Base-by-base conservation (phyloP, 2,113 vertebrate genomes). In the Phalacrocorax pelagicus region DNA sequence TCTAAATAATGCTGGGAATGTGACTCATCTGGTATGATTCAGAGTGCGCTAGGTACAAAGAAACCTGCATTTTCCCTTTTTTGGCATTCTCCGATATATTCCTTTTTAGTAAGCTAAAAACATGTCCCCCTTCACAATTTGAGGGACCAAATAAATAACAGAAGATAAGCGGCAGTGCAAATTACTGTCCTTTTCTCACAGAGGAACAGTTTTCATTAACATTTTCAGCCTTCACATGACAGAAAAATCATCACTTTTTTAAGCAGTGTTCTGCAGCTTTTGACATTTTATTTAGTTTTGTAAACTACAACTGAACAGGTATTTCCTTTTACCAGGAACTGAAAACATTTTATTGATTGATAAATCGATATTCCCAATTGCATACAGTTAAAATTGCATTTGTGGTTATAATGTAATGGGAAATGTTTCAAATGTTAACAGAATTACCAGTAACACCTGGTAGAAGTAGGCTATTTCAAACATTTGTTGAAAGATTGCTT, bases 1-100 rank as follows among this genome's bases (percentile, higher is more conserved):
- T 95, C 74, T 95, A 62, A 96, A 94, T 92, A 94, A 91, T 94
- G 42, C 42, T 61, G 67, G 74, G 71, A 67, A 81, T 96, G 23
- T 96, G 90, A 96, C 79, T 97, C 71, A 94, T 42, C 83, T 81
- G 34, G 66, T 73, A 38, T 86, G 92, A 97, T 90, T 97, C 92
- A 96, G 47, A 67, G 61, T 65, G 57, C 22, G 4, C 72, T 91
- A 91, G 93, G 72, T 78, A 81, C 49, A 78, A 61, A 88, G 90
- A 86, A 84, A 91, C 70, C 51, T 96, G 61, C 18, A 4, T 96
- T 91, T 96, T 80, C 27, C 52, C 52, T 88, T 91, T 95, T 92
- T 88, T 40, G 73, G 73, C 59, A n/a, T 62, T 93, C 78, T 94
- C 73, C 29, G 10, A 61, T 78, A 15, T 15, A 26, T 65, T 81